Percentiles rank a stretch among this genome's conserved stretches.
phyloP scores from a whole-genome alignment of 2,113 vertebrate species.

The Salvator merianae region DNA sequence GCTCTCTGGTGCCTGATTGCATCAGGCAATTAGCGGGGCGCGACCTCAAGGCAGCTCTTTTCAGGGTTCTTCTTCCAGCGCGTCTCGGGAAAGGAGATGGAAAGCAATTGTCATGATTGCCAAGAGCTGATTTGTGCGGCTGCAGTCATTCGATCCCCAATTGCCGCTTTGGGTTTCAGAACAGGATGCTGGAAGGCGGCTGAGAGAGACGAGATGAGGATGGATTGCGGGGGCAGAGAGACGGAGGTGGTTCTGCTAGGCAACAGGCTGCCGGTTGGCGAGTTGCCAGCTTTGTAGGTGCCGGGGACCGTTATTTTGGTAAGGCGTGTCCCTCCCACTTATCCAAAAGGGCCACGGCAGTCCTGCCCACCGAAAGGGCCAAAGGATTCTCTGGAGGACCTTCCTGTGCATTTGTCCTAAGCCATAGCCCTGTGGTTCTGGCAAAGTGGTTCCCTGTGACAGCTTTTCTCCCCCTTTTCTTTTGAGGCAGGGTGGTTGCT shows the following conservation, averaged over 20 bases:
- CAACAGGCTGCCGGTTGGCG: neutral
- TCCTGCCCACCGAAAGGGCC: too few species aligned
- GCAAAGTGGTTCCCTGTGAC: too few species aligned
- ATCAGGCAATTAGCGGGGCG: conserved; percentile 56
- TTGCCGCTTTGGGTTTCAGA: conserved; percentile 36
- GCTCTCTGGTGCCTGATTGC: conserved; percentile 41
- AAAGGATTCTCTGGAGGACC: too few species aligned
- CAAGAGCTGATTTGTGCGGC: conserved; percentile 25
- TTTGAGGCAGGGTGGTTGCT: too few species aligned
- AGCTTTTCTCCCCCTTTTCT: too few species aligned
- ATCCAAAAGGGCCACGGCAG: too few species aligned
- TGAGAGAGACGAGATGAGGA: neutral
- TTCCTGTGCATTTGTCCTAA: too few species aligned
- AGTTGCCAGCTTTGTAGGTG: too few species aligned
- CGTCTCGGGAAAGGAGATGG: conserved; percentile 5
- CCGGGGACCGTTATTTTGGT: conserved; percentile 33
- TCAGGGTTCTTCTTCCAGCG: conserved; percentile 29
- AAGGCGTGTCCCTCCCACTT: neutral
- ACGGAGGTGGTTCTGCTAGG: neutral
- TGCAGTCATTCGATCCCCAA: conserved; percentile 21
- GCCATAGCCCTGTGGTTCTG: too few species aligned
- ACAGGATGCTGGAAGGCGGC: neutral
- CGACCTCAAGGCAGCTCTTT: conserved; percentile 28
- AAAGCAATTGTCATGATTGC: conserved; percentile 28
- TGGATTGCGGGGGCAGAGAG: neutral